Base-by-base conservation (phyloP, 2,113 vertebrate species). In the Chaetodon auriga region DNA sequence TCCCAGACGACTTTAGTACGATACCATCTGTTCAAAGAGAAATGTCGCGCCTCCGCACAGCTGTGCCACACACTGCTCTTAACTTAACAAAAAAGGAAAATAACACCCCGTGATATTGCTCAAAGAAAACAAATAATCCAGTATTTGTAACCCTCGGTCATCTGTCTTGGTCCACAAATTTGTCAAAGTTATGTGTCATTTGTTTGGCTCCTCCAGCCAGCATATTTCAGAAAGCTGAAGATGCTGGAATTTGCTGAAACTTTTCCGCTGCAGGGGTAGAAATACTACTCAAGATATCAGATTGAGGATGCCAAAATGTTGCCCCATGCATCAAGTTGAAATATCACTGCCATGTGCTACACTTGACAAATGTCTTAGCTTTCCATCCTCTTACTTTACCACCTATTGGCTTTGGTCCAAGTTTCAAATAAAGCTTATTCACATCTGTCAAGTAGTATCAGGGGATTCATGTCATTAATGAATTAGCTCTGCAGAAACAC, bases 301-400 rank as follows among this genome's bases (percentile, higher is more conserved):
- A 87, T 66, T 48, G 62, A 64, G 80, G 63, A 60, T 54, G 82
- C 71, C 87, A 87, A 81, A 89, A 75, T 75, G 69, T 74, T 87
- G 68, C 58, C 73, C 64, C 83, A 89, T 89, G 88, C 73, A 90
- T 91, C 88, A 91, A 82, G 68, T 75, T 89, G 84, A 84, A 80
- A 79, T 70, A 90, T 86, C 54, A 65, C 79, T 63, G 45, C 62
- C 63, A 60, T 5, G 73, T 53, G 73, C 63, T 83, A 78, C 19
- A 18, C 79, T 75, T 86, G 85, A 89, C 78, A 83, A 88, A 91
- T 84, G 70, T 68, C 63, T 80, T 35, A 19, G n/a, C 25, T 64
- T 43, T 45, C 74, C 41, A n/a, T 62, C 12, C 45, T 68, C 53
- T 87, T 86, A 48, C 73, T 90, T 83, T 25, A 78, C 74, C 61